A percentile compares a stretch with the other conserved stretches of the same genome.
These are phyloP conservation scores for Atlantisia rogersi DNA, from an alignment of 2,113 vertebrate species.

Conservation along the genomic window DNA sequence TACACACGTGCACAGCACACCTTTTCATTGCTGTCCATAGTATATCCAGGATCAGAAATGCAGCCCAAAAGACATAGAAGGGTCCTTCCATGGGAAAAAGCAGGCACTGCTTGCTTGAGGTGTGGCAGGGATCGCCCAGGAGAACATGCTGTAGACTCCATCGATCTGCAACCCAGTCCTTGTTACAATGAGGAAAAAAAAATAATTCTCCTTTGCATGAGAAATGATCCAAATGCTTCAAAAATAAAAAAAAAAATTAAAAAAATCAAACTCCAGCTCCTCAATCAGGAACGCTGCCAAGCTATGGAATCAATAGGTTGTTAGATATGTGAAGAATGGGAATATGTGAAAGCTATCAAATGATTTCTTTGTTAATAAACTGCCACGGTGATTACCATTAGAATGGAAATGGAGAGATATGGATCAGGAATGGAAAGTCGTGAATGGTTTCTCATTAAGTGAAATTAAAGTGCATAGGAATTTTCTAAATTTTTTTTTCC, in stretches of 20 bases:
- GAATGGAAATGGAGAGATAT: slow-evolving; percentile 45
- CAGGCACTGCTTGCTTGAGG: background rate
- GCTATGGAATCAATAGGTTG: slow-evolving; percentile 53
- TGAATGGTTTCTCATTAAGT: slow-evolving; percentile 51
- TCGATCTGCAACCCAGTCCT: background rate
- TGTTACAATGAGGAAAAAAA: background rate
- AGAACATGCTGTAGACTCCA: background rate
- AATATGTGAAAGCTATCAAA: slow-evolving; percentile 55
- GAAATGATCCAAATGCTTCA: background rate
- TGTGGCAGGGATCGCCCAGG: background rate
- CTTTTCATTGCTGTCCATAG: background rate
- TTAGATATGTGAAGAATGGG: slow-evolving; percentile 50
- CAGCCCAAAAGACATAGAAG: background rate
- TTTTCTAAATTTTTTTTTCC: background rate
- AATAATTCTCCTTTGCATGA: slow-evolving; percentile 9
- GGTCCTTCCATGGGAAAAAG: background rate
- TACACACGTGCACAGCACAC: too few species aligned
- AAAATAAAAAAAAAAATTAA: background rate
- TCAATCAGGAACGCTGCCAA: slow-evolving; percentile 29
- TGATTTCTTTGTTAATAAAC: slow-evolving; percentile 65
- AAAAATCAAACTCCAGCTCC: background rate
- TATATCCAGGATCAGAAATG: background rate
- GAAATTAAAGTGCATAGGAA: slow-evolving; percentile 12
- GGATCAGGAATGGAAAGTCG: slow-evolving; percentile 35
- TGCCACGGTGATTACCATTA: slow-evolving; percentile 57